Conservation (phyloP, 2,888 invertebrate species). For the Zaprionus lineosus region DNA sequence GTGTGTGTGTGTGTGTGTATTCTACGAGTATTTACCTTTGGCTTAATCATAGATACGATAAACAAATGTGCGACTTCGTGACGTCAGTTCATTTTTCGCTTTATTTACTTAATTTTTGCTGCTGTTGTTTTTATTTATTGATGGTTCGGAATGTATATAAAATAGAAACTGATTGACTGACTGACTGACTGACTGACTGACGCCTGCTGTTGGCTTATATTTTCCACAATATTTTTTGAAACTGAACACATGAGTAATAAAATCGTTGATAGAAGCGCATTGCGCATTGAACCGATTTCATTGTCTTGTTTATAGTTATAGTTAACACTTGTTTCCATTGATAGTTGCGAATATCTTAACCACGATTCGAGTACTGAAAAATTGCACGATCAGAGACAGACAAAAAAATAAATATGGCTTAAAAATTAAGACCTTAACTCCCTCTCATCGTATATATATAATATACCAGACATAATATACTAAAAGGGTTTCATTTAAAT, state of each 20-base stretch:
- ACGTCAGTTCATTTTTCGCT: slow-evolving; percentile 59
- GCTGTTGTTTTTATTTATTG: slow-evolving; percentile 53
- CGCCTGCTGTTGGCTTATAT: slow-evolving; percentile 22
- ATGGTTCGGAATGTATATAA: too few species aligned
- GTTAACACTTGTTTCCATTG: too few species aligned
- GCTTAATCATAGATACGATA: slow-evolving; percentile 43
- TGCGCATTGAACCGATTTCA: too few species aligned
- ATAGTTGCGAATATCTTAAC: too few species aligned
- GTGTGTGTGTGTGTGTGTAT: not conserved
- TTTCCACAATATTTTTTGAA: slow-evolving; percentile 35
- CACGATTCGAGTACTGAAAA: too few species aligned
- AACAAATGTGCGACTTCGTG: slow-evolving; percentile 44
- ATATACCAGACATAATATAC: not conserved
- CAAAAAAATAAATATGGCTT: not conserved
- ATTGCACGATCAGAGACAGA: not conserved
- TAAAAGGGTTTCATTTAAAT: not conserved
- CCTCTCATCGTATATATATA: not conserved
- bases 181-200: slow-evolving; percentile 25
- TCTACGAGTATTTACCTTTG: slow-evolving; percentile 24
- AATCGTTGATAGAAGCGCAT: slow-evolving; percentile 41
- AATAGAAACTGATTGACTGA: too few species aligned
- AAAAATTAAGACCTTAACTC: not conserved
- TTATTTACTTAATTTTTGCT: slow-evolving; percentile 8
- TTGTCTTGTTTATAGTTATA: too few species aligned
- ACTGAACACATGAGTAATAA: slow-evolving; percentile 51